Base-by-base conservation (phyloP, 2,888 invertebrate genomes). In the Zaprionus lineosus region DNA sequence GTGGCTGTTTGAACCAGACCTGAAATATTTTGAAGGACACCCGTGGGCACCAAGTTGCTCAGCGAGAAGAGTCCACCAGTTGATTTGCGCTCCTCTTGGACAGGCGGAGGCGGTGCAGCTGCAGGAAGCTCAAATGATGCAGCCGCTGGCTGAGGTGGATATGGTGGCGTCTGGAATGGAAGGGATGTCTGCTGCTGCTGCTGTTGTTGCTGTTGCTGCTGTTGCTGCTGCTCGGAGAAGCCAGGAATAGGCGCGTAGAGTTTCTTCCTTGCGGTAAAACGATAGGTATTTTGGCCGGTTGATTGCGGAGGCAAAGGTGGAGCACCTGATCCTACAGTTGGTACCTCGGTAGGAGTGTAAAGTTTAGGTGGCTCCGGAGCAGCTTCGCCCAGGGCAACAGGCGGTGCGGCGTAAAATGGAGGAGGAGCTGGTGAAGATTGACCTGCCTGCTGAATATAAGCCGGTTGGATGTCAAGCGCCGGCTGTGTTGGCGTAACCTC, bases 241-340 rank as follows among this genome's bases (percentile, higher is more conserved):
- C 95, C 95, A 0, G 96, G 96, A 76, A 95, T 93, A 78, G 93
- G 95, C 0, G 95, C 96, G 88, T 96, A 96, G 2, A 92, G 90
- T 81, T 94, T 93, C 86, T 94, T 93, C 74, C 92, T 92, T 2
- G 93, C 93, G 0, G 93, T 91, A 50, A 95, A 91, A 24, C 95
- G 91, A 88, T 94, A 96, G 29, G 91, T 92, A 71, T 93, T 90
- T 26, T 84, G 86, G 3, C 58, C 81, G 11, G 50, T 43, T 4
- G 61, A 8, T 2, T 64, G 11, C 0, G 69, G 64, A 1, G 82
- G 74, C 5, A 40, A 11, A 1, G 52, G 14, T 8, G 46, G 2
- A 4, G 40, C 16, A 3, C 43, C 40, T 5, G 56, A 7, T 11
- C 60, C 56, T 40, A 74, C 41, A 21, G 61, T 66, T 9, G 84